Conservation (phyloP, 2,113 vertebrate species). For the Microcebus ravelobensis region DNA sequence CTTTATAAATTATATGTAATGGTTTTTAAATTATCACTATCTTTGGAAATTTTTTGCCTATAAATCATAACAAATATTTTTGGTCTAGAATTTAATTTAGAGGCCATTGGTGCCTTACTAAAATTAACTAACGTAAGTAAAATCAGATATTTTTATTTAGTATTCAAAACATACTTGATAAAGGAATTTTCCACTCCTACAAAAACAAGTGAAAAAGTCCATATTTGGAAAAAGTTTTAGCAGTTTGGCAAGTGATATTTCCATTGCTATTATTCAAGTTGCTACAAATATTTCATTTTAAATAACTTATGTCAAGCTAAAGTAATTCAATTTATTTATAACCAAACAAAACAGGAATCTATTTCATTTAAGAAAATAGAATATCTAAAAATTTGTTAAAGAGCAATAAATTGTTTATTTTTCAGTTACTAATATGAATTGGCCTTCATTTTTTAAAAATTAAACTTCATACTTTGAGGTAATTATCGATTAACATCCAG, state of each 20-base stretch:
- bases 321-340: constrained; percentile 26
- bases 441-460: neutral
- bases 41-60: neutral
- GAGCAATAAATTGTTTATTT: neutral
- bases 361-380: constrained; percentile 41
- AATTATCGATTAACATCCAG: neutral
- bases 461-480: neutral
- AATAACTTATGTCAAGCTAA: neutral
- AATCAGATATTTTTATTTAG: neutral
- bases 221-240: constrained; percentile 32
- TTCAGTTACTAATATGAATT: neutral
- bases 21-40: neutral
- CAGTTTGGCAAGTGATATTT: constrained; percentile 13
- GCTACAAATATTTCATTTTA: constrained; percentile 21
- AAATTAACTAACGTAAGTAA: constrained; percentile 14
- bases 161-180: constrained; percentile 5
- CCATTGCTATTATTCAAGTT: constrained; percentile 1
- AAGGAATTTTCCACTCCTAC: constrained; percentile 28
- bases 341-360: constrained; percentile 3
- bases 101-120: neutral
- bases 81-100: neutral
- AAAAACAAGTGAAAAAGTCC: constrained; percentile 33
- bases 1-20: neutral
- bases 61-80: neutral
- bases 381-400: neutral